phyloP scores from a whole-genome alignment of 2,797 vertebrate species.

The Anomalospiza imberbis region DNA sequence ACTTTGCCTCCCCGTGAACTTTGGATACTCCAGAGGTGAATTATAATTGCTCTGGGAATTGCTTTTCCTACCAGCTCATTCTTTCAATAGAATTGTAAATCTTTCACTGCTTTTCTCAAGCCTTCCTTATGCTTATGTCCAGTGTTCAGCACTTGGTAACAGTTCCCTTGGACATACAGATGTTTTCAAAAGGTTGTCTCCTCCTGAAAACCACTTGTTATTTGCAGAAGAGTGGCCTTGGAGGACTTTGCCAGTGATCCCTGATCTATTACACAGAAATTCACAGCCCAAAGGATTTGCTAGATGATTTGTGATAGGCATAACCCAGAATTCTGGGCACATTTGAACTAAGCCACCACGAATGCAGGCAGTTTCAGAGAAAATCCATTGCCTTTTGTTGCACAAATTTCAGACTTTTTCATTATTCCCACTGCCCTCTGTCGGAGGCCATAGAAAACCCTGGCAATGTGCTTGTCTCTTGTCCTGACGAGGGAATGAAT shows the following conservation, averaged over 20 bases:
- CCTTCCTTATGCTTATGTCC: background rate
- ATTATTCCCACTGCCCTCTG: background rate
- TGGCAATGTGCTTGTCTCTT: background rate
- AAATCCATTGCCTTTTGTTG: background rate
- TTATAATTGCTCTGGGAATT: background rate
- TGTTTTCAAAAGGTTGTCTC: background rate
- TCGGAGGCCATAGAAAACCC: background rate
- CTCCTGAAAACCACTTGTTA: constrained; percentile 19
- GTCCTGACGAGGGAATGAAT: rapidly evolving
- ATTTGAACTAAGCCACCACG: background rate
- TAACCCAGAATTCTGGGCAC: background rate
- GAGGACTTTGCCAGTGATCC: background rate
- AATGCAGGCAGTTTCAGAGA: background rate
- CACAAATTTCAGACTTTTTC: background rate
- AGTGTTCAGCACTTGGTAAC: background rate
- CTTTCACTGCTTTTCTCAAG: background rate
- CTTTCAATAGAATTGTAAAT: background rate
- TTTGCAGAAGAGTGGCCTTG: background rate
- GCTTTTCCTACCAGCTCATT: background rate
- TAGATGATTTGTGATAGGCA: background rate
- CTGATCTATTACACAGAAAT: background rate
- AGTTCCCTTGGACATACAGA: background rate
- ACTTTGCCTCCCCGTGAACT: background rate
- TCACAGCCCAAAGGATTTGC: background rate
- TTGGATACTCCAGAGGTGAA: background rate